phyloP scores from a whole-genome alignment of 2,888 invertebrate genomes.

The Andrena bucephala region DNA sequence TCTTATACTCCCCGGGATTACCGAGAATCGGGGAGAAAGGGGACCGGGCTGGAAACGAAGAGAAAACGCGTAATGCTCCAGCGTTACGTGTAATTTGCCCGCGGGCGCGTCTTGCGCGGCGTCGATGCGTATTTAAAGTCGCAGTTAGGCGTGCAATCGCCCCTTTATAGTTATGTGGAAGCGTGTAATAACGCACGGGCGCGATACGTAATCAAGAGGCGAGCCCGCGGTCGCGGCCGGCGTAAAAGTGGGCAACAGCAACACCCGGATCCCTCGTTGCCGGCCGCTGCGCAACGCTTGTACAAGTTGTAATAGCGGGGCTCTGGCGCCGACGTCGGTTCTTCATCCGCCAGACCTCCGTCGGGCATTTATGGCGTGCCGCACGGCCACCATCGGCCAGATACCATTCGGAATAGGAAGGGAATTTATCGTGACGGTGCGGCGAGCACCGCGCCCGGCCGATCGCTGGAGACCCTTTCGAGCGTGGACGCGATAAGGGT shows the following conservation, averaged over 20 bases:
- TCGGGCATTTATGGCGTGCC: conserved; percentile 57
- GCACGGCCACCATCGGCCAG: conserved; percentile 48
- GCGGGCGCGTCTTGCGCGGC: conserved; percentile 31
- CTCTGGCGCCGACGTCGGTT: conserved; percentile 73
- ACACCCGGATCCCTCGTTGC: conserved; percentile 41
- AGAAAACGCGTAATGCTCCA: conserved; percentile 33
- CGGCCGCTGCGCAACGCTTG: conserved; percentile 40
- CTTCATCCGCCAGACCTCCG: conserved; percentile 56
- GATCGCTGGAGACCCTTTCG: background rate
- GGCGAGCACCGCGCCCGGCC: conserved; percentile 1
- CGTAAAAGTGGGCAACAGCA: conserved; percentile 57
- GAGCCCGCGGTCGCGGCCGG: conserved; percentile 17
- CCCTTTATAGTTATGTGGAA: conserved; percentile 64
- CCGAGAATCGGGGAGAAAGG: conserved; percentile 18
- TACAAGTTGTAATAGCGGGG: conserved; percentile 71
- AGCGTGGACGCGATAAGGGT: conserved; percentile 53
- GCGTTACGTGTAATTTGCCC: conserved; percentile 51
- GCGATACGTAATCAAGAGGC: conserved; percentile 75
- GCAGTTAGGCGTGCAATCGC: conserved; percentile 59
- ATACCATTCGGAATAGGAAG: conserved; percentile 53
- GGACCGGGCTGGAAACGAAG: background rate
- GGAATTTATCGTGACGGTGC: conserved; percentile 59
- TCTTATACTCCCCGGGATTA: conserved; percentile 1
- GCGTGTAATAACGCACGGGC: conserved; percentile 72
- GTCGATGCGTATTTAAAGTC: conserved; percentile 53